These are phyloP conservation scores for Zele albiditarsus DNA, from an alignment of 2,888 invertebrate species.

Conservation along the genomic window DNA sequence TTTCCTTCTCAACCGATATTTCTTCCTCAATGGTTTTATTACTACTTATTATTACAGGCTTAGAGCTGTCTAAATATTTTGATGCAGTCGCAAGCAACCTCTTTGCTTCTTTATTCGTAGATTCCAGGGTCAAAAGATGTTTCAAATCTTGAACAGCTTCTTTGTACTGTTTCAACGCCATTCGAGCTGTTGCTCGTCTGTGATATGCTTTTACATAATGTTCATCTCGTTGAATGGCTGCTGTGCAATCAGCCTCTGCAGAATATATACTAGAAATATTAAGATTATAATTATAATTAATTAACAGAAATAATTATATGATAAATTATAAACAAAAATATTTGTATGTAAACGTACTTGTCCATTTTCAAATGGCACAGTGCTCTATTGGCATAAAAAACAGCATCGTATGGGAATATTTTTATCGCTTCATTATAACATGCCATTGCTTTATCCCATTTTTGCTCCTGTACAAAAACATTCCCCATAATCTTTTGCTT, in stretches of 20 bases:
- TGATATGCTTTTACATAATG: conserved; percentile 89
- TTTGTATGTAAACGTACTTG: conserved; percentile 76
- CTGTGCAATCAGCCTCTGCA: conserved; percentile 87
- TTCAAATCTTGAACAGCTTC: conserved; percentile 83
- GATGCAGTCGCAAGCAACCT: conserved; percentile 77
- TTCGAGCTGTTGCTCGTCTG: conserved; percentile 85
- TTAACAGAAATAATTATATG: not conserved
- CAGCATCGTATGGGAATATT: conserved; percentile 83
- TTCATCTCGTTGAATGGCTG: conserved; percentile 84
- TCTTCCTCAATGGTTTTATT: conserved; percentile 23
- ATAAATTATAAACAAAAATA: not conserved
- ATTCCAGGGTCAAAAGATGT: conserved; percentile 83
- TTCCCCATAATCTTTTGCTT: conserved; percentile 89
- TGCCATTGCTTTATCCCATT: conserved; percentile 89
- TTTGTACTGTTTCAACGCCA: conserved; percentile 80
- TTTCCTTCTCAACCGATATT: conserved; percentile 50
- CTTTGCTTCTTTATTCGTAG: conserved; percentile 83
- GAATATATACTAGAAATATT: conserved; percentile 75
- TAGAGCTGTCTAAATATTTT: conserved; percentile 74
- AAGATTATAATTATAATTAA: not conserved
- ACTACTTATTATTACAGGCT: conserved; percentile 54
- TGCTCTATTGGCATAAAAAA: conserved; percentile 91
- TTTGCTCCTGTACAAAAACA: conserved; percentile 82
- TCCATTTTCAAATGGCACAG: conserved; percentile 88
- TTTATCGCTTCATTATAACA: conserved; percentile 93